Conservation (phyloP, 2,113 vertebrate genomes). For the Ifrita kowaldi region DNA sequence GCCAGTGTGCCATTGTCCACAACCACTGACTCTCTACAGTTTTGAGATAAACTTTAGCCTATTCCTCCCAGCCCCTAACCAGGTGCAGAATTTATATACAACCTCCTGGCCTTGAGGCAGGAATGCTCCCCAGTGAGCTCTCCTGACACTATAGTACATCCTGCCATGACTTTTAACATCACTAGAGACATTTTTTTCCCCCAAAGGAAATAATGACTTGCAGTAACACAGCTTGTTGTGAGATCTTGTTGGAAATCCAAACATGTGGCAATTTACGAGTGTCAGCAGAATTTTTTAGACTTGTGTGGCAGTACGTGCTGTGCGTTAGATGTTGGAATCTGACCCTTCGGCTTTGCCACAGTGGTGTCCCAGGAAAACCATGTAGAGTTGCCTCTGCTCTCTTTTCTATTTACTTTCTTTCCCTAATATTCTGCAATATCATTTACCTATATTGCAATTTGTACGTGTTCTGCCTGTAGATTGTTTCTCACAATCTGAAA, state of each 20-base stretch:
- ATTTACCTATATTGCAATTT: background rate
- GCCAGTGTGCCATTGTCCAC: background rate
- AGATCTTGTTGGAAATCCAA: slow-evolving; percentile 65
- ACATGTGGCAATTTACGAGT: slow-evolving; percentile 68
- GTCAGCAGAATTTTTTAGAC: slow-evolving; percentile 44
- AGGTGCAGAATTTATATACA: slow-evolving; percentile 17
- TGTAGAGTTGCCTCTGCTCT: background rate
- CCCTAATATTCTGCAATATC: background rate
- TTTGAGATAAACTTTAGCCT: background rate
- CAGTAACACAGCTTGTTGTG: slow-evolving; percentile 62
- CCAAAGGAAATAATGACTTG: slow-evolving; percentile 62
- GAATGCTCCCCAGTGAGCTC: slow-evolving; percentile 2
- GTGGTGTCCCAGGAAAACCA: slow-evolving; percentile 46
- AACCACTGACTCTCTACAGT: background rate
- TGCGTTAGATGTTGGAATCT: slow-evolving; percentile 55
- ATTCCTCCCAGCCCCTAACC: background rate
- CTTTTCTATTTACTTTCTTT: background rate
- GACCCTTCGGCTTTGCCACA: slow-evolving; percentile 57
- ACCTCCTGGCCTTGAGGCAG: slow-evolving; percentile 46
- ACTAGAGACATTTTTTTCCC: slow-evolving; percentile 7
- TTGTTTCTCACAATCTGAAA: background rate
- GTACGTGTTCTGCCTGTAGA: background rate
- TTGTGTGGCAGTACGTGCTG: slow-evolving; percentile 60
- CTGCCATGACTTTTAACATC: slow-evolving; percentile 47
- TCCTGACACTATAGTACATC: slow-evolving; percentile 40